Base-by-base conservation (phyloP, 1,140 invertebrate genomes). In the Drosophila pallidifrons region DNA sequence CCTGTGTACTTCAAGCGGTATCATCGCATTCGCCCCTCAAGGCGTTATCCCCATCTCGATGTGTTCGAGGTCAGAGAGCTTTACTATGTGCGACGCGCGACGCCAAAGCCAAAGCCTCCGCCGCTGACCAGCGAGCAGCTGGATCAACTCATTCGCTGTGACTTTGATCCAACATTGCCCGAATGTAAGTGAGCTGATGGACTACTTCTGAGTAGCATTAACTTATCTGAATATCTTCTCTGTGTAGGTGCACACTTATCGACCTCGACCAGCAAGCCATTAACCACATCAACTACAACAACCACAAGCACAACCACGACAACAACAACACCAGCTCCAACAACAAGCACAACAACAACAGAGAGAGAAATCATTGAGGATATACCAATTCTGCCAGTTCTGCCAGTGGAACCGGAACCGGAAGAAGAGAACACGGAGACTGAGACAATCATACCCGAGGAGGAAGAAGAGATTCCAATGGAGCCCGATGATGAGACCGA, bases 21-120 rank as follows among this genome's bases (percentile, higher is more conserved):
- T 7, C 11, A 64, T 1, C 69, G 82, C 1, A 47, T 54, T 3
- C 68, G 76, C 0, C 16, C 61, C 3, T 65, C 63, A 0, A 59
- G 60, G 13, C 13, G 57, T 0, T 30, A 74, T 28, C 68, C 65
- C 15, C 55, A 79, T 1, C 47, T 77, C 25, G 67, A 69, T 13
- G 57, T 82, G 0, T 63, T 69, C 25, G 82, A 87, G 70, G 77
- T 87, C 46, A 75, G 47, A 8, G 58, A 82, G 5, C 61, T 87
- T 11, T 88, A 59, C 51, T 55, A 38, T 15, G 38, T 77, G 1
- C 38, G 58, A 4, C 79, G 82, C 0, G 32, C 47, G 8, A 74
- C 67, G 6, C 69, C 75, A 0, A 25, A 20, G 1, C 32, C 66
- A 0, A 66, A 51, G 20, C 6, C 15, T 5, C n/a, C 16, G n/a